A percentile compares a stretch with the other conserved stretches of the same genome.
Evolutionary conservation across 2,113 vertebrate species (phyloP).

Genomic region (Ptilonorhynchus violaceus): DNA sequence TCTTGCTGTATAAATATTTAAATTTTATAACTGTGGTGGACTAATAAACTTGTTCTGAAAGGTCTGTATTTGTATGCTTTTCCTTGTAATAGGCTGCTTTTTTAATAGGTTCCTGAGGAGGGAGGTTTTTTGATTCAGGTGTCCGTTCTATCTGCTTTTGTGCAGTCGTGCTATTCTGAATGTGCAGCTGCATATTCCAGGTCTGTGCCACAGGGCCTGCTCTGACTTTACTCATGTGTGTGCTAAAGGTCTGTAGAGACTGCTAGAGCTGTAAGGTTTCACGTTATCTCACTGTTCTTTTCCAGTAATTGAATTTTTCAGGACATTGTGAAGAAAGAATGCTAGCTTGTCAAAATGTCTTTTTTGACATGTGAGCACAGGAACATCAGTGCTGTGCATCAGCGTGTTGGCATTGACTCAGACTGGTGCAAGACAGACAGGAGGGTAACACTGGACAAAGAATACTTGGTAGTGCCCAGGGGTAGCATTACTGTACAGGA

Average conservation of each 20-base stretch:
- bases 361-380: background rate
- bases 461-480: background rate
- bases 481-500: background rate
- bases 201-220: background rate
- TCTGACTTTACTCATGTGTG: background rate
- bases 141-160: background rate
- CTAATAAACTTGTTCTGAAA: constrained; percentile 71
- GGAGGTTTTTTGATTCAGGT: background rate
- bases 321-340: background rate
- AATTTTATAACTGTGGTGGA: constrained; percentile 67
- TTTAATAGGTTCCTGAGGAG: background rate
- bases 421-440: background rate
- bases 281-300: background rate
- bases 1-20: constrained; percentile 50
- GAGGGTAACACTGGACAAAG: background rate
- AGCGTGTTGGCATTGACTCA: fast-evolving
- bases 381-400: background rate
- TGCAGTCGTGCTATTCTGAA: background rate
- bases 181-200: fast-evolving
- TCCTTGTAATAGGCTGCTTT: background rate
- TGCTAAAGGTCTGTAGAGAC: background rate
- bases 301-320: background rate
- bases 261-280: background rate
- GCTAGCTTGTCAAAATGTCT: background rate
- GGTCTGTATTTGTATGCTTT: background rate